Base-by-base conservation (phyloP, 2,113 vertebrate genomes). In the Apteryx mantelli region DNA sequence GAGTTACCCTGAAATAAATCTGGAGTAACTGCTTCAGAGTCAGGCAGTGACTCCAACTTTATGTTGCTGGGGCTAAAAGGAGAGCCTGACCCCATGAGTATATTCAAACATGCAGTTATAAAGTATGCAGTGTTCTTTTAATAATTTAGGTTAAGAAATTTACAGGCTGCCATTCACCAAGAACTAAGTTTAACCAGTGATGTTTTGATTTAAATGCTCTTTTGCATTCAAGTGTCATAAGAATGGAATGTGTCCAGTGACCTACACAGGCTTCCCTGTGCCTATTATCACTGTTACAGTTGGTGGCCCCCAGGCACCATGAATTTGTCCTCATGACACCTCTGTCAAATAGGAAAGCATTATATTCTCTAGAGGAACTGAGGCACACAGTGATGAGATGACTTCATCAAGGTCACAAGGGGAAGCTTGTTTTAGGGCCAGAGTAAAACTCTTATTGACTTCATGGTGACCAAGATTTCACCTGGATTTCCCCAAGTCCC, bases 121-220 rank as follows among this genome's bases (percentile, higher is more conserved):
- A 94, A 97, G 89, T 81, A 94, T 91, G 78, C 82, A 96, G 89
- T 95, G 95, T 85, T 95, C 93, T 93, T 46, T 82, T 95, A 94
- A 89, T 96, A 95, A 96, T 95, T 95, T 77, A 92, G 68, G 55
- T 68, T 94, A 96, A 95, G 94, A 96, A 97, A 94, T 96, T 97
- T 97, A 97, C 94, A 96, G 95, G 96, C 95, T 97, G 96, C 92
- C 50, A 28, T 88, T 88, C 74, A 94, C 70, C 32, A 85, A 79
- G 75, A 50, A 82, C 25, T 95, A 93, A 95, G 84, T 82, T 91
- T 95, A 95, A 94, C 91, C 84, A 92, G 94, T 77, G 91, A 74
- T 85, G 36, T 92, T 97, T 96, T 91, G 92, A 94, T 97, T 95
- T 97, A 95, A 96, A 82, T 64, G 44, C 66, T 95, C 58, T 87